Base-by-base conservation (phyloP, 2,113 vertebrate species). In the Bufo gargarizans region DNA sequence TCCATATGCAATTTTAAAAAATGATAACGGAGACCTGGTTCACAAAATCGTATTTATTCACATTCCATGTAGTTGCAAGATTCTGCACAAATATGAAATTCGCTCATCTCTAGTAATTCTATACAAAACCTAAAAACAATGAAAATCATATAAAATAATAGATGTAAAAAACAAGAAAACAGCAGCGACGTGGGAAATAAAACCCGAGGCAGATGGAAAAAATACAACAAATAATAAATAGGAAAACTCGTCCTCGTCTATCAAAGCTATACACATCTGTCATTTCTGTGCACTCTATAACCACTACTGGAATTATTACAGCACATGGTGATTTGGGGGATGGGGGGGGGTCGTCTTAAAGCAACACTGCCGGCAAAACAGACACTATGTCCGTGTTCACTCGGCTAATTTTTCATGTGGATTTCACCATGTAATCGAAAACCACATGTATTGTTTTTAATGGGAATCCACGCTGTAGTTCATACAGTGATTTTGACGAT, bases 171-270 rank as follows among this genome's bases (percentile, higher is more conserved):
- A 81, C 6, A 47, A 67, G 53, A 69, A 83, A 67, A 53, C 22
- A 69, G 81, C 61, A 69, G 61, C 81, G 43, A n/a, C 20, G 6
- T 33, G 17, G 19, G 53, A 67, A 17, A 65, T 82, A 82, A 63
- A 82, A 78, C 4, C 7, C n/a, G 45, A n/a, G 43, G 58, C 8
- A 20, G 14, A 58, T 63, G 4, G 20, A 55, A 12, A 53, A 19
- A 82, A 63, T 63, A 82, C 43, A 50, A 47, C n/a, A 12, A 22
- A 67, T 2, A 53, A 69, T 22, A 83, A 63, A 83, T 67, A 83
- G 43, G 17, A 50, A 67, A 14, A 22, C 13, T 50, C 79, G 47
- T 65, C 58, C 45, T 72, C 43, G 0, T 74, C 19, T 80, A 33
- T 12, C n/a, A 80, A 80, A 80, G 67, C 67, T 49, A 82, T 20